phyloP scores from a whole-genome alignment of 2,888 invertebrate species.

The Lydus trimaculatus region DNA sequence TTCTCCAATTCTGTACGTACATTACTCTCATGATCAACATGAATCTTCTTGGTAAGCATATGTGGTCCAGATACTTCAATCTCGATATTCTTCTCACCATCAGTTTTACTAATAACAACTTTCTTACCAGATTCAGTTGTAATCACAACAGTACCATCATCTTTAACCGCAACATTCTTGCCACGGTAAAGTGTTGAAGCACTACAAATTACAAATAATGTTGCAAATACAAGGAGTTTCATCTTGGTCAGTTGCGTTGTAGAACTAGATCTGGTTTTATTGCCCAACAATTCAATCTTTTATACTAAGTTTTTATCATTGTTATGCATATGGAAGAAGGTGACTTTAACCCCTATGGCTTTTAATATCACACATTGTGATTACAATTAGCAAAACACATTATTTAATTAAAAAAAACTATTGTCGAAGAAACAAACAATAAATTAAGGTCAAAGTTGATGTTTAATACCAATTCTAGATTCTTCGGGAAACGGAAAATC shows the following conservation, averaged over 20 bases:
- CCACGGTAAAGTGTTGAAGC: background rate
- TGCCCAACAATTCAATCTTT: background rate
- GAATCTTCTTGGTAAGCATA: background rate
- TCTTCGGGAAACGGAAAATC: too few relatives aligned
- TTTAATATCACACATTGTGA: background rate
- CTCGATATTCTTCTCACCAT: background rate
- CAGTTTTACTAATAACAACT: background rate
- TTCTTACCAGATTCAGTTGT: background rate
- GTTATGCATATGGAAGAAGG: background rate
- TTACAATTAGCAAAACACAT: background rate
- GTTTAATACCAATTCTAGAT: too few relatives aligned
- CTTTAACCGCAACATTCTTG: background rate
- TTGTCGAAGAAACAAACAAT: background rate
- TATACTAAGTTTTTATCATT: background rate
- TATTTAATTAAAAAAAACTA: background rate
- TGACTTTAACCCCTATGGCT: background rate
- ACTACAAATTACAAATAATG: background rate
- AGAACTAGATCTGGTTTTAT: background rate
- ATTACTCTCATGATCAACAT: background rate
- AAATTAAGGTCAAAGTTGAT: background rate
- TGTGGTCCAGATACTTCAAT: background rate
- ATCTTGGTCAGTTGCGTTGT: background rate
- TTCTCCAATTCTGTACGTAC: background rate
- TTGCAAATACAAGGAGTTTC: background rate
- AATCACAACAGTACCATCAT: background rate